Percentiles rank a stretch among this genome's conserved stretches.
These are phyloP conservation scores for Dusona sp. DNA, from an alignment of 2,888 invertebrate species.

Conservation along the genomic window DNA sequence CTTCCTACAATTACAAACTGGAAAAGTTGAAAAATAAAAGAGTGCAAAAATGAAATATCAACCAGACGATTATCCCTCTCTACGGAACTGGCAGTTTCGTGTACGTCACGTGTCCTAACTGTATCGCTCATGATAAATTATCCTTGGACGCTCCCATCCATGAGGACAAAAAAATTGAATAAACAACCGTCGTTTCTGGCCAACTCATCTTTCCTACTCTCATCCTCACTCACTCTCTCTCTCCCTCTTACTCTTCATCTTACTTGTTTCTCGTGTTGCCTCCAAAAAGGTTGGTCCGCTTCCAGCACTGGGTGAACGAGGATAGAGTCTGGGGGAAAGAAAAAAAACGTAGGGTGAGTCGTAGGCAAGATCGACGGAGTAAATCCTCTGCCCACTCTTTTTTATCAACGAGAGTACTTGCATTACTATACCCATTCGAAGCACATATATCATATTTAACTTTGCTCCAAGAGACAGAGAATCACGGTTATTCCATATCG, in stretches of 20 bases:
- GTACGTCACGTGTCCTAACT: slow-evolving; percentile 36
- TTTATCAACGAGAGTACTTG: slow-evolving; percentile 19
- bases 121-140: slow-evolving; percentile 65
- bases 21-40: neutral
- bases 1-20: neutral
- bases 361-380: slow-evolving; percentile 18
- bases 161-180: slow-evolving; percentile 53
- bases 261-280: slow-evolving; percentile 1
- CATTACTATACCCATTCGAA: neutral
- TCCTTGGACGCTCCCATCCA: slow-evolving; percentile 51
- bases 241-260: neutral
- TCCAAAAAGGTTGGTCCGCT: slow-evolving; percentile 63
- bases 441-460: neutral
- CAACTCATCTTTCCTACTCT: slow-evolving; percentile 28
- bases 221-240: slow-evolving; percentile 19
- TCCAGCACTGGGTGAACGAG: slow-evolving; percentile 43
- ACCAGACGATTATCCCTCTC: neutral
- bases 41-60: slow-evolving; percentile 47
- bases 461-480: neutral
- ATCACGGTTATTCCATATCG: slow-evolving; percentile 37
- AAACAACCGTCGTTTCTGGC: slow-evolving; percentile 61
- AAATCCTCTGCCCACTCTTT: slow-evolving; percentile 23
- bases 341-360: slow-evolving; percentile 47
- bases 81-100: slow-evolving; percentile 19
- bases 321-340: slow-evolving; percentile 17